These are phyloP conservation scores for Diogma glabrata DNA, from an alignment of 2,888 invertebrate species.

Conservation along the genomic window DNA sequence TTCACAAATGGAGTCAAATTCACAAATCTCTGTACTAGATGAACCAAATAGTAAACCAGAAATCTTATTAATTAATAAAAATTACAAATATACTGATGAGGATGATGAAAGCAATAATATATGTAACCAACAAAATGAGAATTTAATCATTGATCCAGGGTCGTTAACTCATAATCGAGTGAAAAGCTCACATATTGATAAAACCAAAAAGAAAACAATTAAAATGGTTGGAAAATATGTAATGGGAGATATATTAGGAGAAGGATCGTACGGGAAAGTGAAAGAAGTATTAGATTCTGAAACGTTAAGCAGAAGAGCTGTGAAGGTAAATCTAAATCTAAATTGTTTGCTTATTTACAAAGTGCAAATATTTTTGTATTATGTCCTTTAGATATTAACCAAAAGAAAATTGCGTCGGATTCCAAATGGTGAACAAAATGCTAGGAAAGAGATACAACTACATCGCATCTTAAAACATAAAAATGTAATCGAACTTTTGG, in stretches of 20 bases:
- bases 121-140: too few relatives aligned
- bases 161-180: slow-evolving; percentile 86
- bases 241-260: slow-evolving; percentile 94
- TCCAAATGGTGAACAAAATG: slow-evolving; percentile 95
- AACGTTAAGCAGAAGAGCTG: slow-evolving; percentile 81
- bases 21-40: too few relatives aligned
- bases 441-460: slow-evolving; percentile 83
- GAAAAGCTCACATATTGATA: slow-evolving; percentile 90
- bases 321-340: too few relatives aligned
- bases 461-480: slow-evolving; percentile 77
- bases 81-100: too few relatives aligned
- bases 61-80: too few relatives aligned
- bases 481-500: slow-evolving; percentile 89
- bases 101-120: too few relatives aligned
- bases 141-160: too few relatives aligned
- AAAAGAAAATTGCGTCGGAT: slow-evolving; percentile 84
- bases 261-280: slow-evolving; percentile 98
- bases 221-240: slow-evolving; percentile 96
- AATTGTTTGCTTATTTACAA: too few relatives aligned
- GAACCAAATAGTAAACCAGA: too few relatives aligned
- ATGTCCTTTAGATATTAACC: slow-evolving; percentile 47
- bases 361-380: not conserved
- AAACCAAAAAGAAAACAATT: slow-evolving; percentile 75
- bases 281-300: slow-evolving; percentile 94
- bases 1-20: too few relatives aligned